Percentiles rank a stretch among this genome's conserved stretches.
Evolutionary conservation across 53 echinoderm and acorn worm species (phyloP).

Genomic region (Actinopyga echinites): DNA sequence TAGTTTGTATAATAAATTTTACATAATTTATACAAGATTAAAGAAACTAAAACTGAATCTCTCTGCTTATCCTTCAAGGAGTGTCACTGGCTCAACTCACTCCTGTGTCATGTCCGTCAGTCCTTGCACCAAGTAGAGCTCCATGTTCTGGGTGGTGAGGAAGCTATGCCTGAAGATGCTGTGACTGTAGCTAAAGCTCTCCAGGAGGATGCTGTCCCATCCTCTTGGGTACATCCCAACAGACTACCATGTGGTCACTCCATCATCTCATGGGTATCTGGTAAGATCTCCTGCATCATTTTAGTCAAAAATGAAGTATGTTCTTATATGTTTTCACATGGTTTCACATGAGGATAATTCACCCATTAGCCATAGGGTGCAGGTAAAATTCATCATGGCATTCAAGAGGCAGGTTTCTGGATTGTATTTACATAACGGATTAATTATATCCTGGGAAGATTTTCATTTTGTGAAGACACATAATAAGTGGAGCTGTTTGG

Average conservation of each 20-base stretch:
- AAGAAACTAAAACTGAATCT: neutral
- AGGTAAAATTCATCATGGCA: no score
- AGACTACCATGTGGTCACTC: constrained; percentile 83
- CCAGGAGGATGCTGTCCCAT: constrained; percentile 80
- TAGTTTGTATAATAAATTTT: neutral
- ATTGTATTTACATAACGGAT: no score
- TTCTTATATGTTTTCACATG: no score
- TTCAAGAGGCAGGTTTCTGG: no score
- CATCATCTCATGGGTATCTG: constrained; percentile 81
- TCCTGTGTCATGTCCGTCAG: constrained; percentile 89
- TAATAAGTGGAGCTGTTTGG: no score
- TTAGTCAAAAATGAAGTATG: no score
- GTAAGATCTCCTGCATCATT: constrained; percentile 25
- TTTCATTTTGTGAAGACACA: no score
- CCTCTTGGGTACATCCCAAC: constrained; percentile 89
- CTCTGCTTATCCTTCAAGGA: constrained; percentile 55
- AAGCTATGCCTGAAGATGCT: constrained; percentile 65
- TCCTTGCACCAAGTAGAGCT: constrained; percentile 72
- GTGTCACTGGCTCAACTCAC: constrained; percentile 94
- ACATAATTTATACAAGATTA: neutral
- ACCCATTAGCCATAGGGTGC: no score
- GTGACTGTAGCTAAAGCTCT: constrained; percentile 66
- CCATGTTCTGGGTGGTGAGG: constrained; percentile 78
- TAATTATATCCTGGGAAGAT: no score
- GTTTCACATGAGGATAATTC: no score